Evolutionary conservation across 2,797 vertebrate species (phyloP).

Genomic region (Myotis myotis): DNA sequence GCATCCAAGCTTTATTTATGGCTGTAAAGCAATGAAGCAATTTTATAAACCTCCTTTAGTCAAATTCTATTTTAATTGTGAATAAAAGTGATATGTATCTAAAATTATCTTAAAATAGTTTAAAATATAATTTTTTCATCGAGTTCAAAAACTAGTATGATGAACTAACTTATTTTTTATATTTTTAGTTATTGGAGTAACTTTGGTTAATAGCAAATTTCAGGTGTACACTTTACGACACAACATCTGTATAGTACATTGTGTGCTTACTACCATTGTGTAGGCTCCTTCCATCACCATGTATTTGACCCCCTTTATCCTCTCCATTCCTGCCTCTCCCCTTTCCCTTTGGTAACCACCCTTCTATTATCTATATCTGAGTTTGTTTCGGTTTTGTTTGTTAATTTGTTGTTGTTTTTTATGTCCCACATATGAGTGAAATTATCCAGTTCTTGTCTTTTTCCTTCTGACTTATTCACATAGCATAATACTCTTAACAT

Average conservation of each 20-base stretch:
- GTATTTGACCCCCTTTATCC: neutral
- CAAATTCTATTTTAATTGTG: conserved; percentile 15
- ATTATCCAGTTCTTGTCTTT: neutral
- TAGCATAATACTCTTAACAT: neutral
- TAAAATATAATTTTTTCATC: neutral
- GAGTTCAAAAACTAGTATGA: neutral
- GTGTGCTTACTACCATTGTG: neutral
- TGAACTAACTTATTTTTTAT: neutral
- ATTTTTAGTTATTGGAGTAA: neutral
- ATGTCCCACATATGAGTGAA: neutral
- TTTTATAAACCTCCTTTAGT: neutral
- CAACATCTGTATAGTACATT: too few species aligned
- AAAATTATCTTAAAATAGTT: neutral
- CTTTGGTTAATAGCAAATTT: neutral
- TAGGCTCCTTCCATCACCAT: neutral
- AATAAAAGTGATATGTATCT: neutral
- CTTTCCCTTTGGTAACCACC: neutral
- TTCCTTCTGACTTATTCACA: neutral
- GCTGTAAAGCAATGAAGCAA: conserved; percentile 14
- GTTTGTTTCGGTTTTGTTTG: neutral
- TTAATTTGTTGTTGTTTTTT: neutral
- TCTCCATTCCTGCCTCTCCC: neutral
- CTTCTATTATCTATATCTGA: neutral
- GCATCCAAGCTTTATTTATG: neutral
- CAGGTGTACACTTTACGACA: neutral